Conservation (phyloP, 2,888 invertebrate genomes). For the Drosophila mettleri region DNA sequence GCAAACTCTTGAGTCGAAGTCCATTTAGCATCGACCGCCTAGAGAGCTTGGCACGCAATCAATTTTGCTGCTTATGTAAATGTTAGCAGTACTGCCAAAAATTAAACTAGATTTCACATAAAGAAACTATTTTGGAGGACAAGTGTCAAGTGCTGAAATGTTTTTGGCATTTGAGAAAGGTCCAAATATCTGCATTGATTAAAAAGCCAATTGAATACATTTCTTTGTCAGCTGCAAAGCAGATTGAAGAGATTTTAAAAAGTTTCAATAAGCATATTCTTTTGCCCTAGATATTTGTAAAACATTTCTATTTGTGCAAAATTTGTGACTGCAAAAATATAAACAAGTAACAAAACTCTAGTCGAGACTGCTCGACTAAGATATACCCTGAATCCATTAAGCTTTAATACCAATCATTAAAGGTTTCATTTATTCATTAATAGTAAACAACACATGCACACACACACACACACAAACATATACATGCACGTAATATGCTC, state of each 20-base stretch:
- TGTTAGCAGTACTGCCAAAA: constrained; percentile 16
- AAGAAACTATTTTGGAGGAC: constrained; percentile 15
- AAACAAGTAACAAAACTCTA: too few species aligned
- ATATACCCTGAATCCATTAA: too few species aligned
- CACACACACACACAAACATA: too few species aligned
- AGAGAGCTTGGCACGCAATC: constrained; percentile 39
- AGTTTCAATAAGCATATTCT: background rate
- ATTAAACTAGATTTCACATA: background rate
- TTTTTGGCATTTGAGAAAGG: constrained; percentile 24
- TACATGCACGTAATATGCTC: too few species aligned
- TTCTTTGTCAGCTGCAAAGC: background rate
- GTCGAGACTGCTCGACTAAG: too few species aligned
- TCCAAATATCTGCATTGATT: constrained; percentile 4
- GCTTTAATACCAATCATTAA: too few species aligned
- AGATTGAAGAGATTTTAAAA: background rate
- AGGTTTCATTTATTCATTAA: too few species aligned
- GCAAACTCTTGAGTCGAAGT: constrained; percentile 1
- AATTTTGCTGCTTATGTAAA: constrained; percentile 58
- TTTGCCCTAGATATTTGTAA: background rate
- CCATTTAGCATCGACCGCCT: constrained; percentile 27
- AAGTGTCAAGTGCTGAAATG: constrained; percentile 26
- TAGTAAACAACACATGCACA: too few species aligned
- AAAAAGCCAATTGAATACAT: background rate
- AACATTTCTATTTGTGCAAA: too few species aligned
- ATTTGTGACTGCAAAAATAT: too few species aligned